phyloP scores from a whole-genome alignment of 2,888 invertebrate species.

The Phortica okadai region DNA sequence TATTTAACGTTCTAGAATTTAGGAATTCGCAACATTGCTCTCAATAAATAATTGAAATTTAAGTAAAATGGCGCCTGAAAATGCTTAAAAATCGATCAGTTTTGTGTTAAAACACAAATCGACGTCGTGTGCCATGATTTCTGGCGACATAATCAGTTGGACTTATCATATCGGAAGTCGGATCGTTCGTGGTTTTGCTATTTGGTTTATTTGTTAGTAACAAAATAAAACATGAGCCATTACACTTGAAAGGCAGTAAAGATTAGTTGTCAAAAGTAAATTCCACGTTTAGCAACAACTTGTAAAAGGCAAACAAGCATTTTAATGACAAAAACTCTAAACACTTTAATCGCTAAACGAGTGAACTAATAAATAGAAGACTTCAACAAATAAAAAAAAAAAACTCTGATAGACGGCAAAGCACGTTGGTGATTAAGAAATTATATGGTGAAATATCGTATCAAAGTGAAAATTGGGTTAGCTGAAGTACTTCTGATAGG shows the following conservation, averaged over 20 bases:
- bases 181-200: neutral
- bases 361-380: too few relatives aligned
- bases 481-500: too few relatives aligned
- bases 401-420: neutral
- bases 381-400: neutral
- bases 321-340: too few relatives aligned
- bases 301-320: neutral
- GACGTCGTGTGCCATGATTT: neutral
- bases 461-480: too few relatives aligned
- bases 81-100: constrained; percentile 18
- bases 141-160: neutral
- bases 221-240: neutral
- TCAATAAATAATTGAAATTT: constrained; percentile 16
- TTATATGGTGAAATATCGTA: too few relatives aligned
- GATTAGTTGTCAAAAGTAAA: neutral
- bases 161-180: constrained; percentile 16
- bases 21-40: too few relatives aligned
- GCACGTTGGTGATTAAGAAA: neutral
- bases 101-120: neutral
- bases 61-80: constrained; percentile 2
- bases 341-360: too few relatives aligned
- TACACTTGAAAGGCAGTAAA: neutral
- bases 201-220: neutral
- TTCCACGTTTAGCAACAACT: neutral
- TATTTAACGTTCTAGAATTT: too few relatives aligned